Base-by-base conservation (phyloP, 2,888 invertebrate genomes). In the Pachycephus smyrnensis region DNA sequence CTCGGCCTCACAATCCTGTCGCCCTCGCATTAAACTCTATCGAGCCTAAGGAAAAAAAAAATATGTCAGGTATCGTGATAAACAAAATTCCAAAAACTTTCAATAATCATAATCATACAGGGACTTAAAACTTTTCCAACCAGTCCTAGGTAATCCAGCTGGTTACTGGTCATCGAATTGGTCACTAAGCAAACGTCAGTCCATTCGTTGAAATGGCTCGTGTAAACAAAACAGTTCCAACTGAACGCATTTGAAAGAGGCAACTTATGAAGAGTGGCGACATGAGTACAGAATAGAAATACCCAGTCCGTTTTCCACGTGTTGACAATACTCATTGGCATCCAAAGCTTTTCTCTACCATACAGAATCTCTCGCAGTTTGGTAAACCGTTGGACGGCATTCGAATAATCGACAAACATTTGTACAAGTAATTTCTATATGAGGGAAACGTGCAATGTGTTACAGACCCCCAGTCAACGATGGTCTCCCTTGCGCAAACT, bases 401-500 rank as follows among this genome's bases (percentile, higher is more conserved):
- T 55, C 55, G 55, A 55, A 55, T 55, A 55, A 55, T 55, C 55
- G 55, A 23, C 55, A 55, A 55, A 55, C 55, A 55, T 55, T 55
- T 55, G 55, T 55, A 55, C 55, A 55, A 55, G 55, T 23, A 55
- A 55, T 55, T 55, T 55, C 55, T 55, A 55, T 55, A 55, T 2
- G 55, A 55, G 23, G 55, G 55, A 55, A 55, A 55, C 55, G 23
- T 55, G 55, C 71, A 31, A 71, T 32, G 31, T 37, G 4, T 23
- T 76, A 83, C 90, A 80, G 85, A 91, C 91, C 90, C 90, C 87
- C 88, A 89, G 81, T 87, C 84, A 79, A 89, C 83, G 80, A 84
- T 82, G n/a, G 87, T 86, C 78, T 91, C 91, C 78, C 86, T 89
- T 75, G 88, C 90, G 83, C 91, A 91, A 76, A 87, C 85, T 78